Evolutionary conservation across 2,888 invertebrate species (phyloP).

Genomic region (Hydroisotoma schaefferi): DNA sequence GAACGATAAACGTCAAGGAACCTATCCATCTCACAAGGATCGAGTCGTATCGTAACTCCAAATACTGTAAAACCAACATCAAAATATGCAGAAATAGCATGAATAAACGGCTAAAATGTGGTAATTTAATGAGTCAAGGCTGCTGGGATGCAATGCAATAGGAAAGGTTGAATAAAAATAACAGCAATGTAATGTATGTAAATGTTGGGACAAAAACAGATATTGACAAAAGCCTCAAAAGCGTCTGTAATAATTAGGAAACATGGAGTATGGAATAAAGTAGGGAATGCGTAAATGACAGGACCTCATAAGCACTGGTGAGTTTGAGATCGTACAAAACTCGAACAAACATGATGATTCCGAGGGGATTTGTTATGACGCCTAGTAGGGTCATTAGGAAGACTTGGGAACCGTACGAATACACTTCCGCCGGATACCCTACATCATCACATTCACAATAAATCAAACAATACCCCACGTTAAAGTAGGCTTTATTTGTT

Average conservation of each 20-base stretch:
- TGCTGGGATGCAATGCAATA: neutral
- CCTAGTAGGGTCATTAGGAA: conserved; percentile 29
- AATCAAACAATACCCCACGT: too few relatives aligned
- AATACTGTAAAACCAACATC: conserved; percentile 30
- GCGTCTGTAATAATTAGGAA: too few relatives aligned
- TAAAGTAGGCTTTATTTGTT: too few relatives aligned
- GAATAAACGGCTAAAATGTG: too few relatives aligned
- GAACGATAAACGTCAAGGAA: conserved; percentile 40
- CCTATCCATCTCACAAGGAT: conserved; percentile 33
- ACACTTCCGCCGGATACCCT: conserved; percentile 45
- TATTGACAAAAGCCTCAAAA: too few relatives aligned
- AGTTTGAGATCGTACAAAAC: conserved; percentile 42
- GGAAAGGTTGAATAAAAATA: too few relatives aligned
- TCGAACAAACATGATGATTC: conserved; percentile 30
- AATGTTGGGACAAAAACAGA: too few relatives aligned
- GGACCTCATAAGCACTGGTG: conserved; percentile 42
- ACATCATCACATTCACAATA: too few relatives aligned
- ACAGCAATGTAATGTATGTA: too few relatives aligned
- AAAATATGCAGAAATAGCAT: neutral
- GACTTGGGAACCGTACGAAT: conserved; percentile 40
- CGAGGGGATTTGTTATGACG: conserved; percentile 16
- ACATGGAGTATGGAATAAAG: too few relatives aligned
- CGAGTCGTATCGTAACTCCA: conserved; percentile 42
- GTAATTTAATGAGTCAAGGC: too few relatives aligned
- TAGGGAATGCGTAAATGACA: too few relatives aligned